These are phyloP conservation scores for Nebria ingens DNA, from an alignment of 1,140 invertebrate species.

Conservation along the genomic window DNA sequence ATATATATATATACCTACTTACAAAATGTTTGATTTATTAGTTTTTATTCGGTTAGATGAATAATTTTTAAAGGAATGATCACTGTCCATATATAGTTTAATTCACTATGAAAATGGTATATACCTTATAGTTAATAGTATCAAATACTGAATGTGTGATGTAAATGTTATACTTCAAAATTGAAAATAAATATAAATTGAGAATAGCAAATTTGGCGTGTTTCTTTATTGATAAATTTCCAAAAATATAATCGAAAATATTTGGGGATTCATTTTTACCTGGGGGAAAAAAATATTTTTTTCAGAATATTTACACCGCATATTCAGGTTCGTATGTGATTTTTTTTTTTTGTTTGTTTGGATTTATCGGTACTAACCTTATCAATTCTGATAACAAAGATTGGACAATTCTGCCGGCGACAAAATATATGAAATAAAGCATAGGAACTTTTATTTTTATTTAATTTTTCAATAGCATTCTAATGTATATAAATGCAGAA, in stretches of 20 bases:
- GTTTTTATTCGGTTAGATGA: too few relatives aligned
- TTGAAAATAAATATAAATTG: conserved; percentile 30
- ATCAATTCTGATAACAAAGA: too few relatives aligned
- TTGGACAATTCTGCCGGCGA: too few relatives aligned
- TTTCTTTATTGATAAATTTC: conserved; percentile 16
- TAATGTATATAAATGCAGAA: too few relatives aligned
- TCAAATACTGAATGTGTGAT: conserved; percentile 29
- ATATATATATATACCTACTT: too few relatives aligned
- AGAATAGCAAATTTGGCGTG: conserved; percentile 3
- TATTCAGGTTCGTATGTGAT: conserved; percentile 4
- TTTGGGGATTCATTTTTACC: neutral
- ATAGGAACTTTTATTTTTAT: too few relatives aligned
- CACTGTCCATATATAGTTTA: too few relatives aligned
- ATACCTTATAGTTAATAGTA: neutral
- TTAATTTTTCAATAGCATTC: too few relatives aligned
- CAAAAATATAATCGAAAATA: neutral
- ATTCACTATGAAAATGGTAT: too few relatives aligned
- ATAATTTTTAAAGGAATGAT: too few relatives aligned
- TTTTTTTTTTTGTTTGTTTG: neutral
- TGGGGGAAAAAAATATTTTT: neutral
- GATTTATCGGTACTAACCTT: neutral
- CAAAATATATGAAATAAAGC: too few relatives aligned
- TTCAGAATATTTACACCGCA: conserved; percentile 8
- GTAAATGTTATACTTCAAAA: conserved; percentile 37
- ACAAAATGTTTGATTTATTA: too few relatives aligned